A percentile compares a stretch with the other conserved stretches of the same genome.
These are phyloP conservation scores for Incurvaria masculella DNA, from an alignment of 2,888 invertebrate genomes.

Conservation along the genomic window DNA sequence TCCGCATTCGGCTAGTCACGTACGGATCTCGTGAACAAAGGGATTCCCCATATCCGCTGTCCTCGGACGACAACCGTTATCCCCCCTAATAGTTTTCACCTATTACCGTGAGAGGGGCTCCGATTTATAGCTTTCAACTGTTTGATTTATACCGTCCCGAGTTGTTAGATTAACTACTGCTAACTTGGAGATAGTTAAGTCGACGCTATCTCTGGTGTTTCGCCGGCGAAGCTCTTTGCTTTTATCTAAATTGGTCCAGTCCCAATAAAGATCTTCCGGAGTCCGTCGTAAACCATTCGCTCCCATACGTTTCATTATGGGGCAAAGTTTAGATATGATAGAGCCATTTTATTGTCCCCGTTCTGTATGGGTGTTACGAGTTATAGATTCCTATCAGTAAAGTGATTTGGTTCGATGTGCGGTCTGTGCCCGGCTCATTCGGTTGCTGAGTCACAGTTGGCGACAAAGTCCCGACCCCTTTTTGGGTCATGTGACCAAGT, in stretches of 20 bases:
- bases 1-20: no score
- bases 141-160: slow-evolving; percentile 49
- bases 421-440: not conserved
- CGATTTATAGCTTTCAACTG: slow-evolving; percentile 51
- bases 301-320: slow-evolving; percentile 58
- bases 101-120: slow-evolving; percentile 41
- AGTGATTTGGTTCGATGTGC: slow-evolving; percentile 32
- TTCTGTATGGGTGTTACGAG: slow-evolving; percentile 37
- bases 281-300: slow-evolving; percentile 53
- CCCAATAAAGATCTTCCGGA: slow-evolving; percentile 55
- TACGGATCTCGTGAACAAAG: no score
- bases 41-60: no score
- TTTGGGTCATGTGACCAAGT: no score
- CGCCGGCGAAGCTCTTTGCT: slow-evolving; percentile 54
- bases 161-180: slow-evolving; percentile 50
- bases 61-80: no score
- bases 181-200: slow-evolving; percentile 58
- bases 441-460: no score
- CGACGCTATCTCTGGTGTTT: slow-evolving; percentile 51
- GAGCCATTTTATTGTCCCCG: slow-evolving; percentile 52
- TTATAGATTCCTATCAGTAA: slow-evolving; percentile 46
- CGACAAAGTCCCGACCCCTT: no score
- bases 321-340: slow-evolving; percentile 56
- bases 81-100: slow-evolving; percentile 57
- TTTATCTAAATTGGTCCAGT: slow-evolving; percentile 57